A percentile compares a stretch with the other conserved stretches of the same genome.
These are phyloP conservation scores for Abrostola triplasia DNA, from an alignment of 2,888 invertebrate genomes.

Conservation along the genomic window DNA sequence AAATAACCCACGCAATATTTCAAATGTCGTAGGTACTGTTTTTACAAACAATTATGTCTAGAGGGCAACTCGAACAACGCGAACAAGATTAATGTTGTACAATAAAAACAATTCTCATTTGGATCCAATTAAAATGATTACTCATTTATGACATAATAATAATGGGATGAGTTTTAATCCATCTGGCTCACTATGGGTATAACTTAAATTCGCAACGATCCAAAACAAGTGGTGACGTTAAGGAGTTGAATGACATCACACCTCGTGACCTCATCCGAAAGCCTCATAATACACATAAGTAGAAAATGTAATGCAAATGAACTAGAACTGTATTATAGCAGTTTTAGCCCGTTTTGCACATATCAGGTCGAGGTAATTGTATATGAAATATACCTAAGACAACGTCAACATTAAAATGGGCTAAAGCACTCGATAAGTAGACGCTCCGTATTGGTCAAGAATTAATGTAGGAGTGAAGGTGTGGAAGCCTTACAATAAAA, in stretches of 20 bases:
- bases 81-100: conserved; percentile 22
- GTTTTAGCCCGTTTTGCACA: conserved; percentile 22
- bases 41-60: conserved; percentile 14
- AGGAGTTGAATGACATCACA: conserved; percentile 63
- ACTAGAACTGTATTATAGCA: conserved; percentile 17
- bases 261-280: conserved; percentile 62
- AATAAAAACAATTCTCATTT: conserved; percentile 21
- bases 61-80: conserved; percentile 17
- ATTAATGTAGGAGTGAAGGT: conserved; percentile 62
- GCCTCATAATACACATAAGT: conserved; percentile 15
- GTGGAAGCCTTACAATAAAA: conserved; percentile 72
- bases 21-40: too few species aligned
- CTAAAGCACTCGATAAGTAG: neutral
- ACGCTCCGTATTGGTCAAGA: conserved; percentile 43
- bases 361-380: neutral
- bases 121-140: conserved; percentile 35
- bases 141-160: conserved; percentile 15
- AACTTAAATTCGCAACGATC: conserved; percentile 28
- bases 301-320: conserved; percentile 26
- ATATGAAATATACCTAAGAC: neutral
- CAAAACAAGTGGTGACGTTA: conserved; percentile 56
- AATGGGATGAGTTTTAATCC: conserved; percentile 6
- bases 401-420: neutral
- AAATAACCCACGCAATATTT: too few species aligned
- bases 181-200: conserved; percentile 16